Base-by-base conservation (phyloP, 2,797 vertebrate genomes). In the Botia almorhae region DNA sequence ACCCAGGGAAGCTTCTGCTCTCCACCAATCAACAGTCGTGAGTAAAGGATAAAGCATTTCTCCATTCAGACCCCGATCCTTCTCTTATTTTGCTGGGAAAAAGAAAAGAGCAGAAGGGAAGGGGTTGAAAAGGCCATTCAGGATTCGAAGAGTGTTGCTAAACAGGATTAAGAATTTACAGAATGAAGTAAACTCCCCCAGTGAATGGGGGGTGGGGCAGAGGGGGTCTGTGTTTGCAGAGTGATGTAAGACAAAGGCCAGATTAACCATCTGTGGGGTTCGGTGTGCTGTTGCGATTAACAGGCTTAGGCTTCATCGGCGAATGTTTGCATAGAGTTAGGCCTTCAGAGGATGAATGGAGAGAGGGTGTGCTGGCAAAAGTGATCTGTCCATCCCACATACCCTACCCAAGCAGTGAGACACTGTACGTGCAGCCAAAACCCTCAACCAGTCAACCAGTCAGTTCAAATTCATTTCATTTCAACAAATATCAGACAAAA, bases 191-290 rank as follows among this genome's bases (percentile, higher is more conserved):
- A 94, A 93, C 91, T 92, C 90, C 88, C 88, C 85, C 43, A 82
- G 87, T 91, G 89, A 90, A 92, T 91, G 88, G 90, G 88, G 88
- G 85, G 65, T 13, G 78, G 88, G 80, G 76, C 70, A 72, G 86
- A 83, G 86, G 87, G 58, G 76, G 85, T 64, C 55, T 64, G 86
- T 89, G 90, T 90, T 90, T 90, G 87, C 81, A 7, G 74, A 90
- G 87, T 50, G 86, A 60, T 72, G 83, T 89, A 91, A 93, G 90
- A 95, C 93, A 95, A 94, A 93, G 84, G 89, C 83, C 93, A 94
- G 94, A 94, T 95, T 94, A 95, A 93, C 93, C 92, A 94, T 94
- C 93, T 94, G 93, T 92, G 90, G 89, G 89, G 89, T 90, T 92
- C 89, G 90, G 90, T 92, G 87, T 90, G 91, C 90, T 83, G 77